These are phyloP conservation scores for Nannoperca obscura DNA, from an alignment of 2,797 vertebrate species.

Conservation along the genomic window DNA sequence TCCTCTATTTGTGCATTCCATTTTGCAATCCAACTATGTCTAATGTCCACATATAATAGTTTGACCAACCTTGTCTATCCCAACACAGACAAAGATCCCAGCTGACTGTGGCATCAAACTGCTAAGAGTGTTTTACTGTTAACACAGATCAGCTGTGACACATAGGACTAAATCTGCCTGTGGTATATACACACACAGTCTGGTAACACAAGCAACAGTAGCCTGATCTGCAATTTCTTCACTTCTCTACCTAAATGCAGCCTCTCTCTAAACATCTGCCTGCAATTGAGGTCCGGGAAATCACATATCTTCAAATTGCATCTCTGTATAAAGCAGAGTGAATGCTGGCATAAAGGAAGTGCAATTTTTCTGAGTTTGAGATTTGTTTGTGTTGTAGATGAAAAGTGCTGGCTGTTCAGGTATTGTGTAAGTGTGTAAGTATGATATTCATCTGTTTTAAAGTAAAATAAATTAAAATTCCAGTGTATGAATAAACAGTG, in stretches of 20 bases:
- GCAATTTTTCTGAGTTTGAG: neutral
- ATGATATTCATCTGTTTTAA: constrained; percentile 21
- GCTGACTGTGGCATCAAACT: constrained; percentile 44
- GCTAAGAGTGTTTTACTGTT: constrained; percentile 57
- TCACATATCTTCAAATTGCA: constrained; percentile 32
- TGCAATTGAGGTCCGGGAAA: constrained; percentile 47
- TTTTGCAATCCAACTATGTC: constrained; percentile 5
- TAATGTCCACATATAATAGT: constrained; percentile 40
- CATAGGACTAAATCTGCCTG: constrained; percentile 63
- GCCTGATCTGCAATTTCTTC: constrained; percentile 21
- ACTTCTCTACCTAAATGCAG: constrained; percentile 15
- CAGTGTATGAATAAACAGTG: constrained; percentile 11
- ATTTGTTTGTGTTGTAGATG: constrained; percentile 24
- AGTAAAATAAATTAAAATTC: constrained; percentile 1
- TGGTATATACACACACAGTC: constrained; percentile 46
- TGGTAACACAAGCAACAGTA: constrained; percentile 56
- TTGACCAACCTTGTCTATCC: constrained; percentile 16
- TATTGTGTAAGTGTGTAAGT: constrained; percentile 18
- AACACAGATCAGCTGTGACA: constrained; percentile 69
- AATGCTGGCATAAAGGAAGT: constrained; percentile 1
- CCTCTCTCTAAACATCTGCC: neutral
- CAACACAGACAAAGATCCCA: constrained; percentile 38
- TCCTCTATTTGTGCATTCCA: constrained; percentile 19
- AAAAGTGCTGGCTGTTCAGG: constrained; percentile 2
- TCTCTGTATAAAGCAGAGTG: constrained; percentile 5